Percentiles rank a stretch among this genome's conserved stretches.
Evolutionary conservation across 2,797 vertebrate genomes (phyloP).

Genomic region (Lagocephalus sceleratus): DNA sequence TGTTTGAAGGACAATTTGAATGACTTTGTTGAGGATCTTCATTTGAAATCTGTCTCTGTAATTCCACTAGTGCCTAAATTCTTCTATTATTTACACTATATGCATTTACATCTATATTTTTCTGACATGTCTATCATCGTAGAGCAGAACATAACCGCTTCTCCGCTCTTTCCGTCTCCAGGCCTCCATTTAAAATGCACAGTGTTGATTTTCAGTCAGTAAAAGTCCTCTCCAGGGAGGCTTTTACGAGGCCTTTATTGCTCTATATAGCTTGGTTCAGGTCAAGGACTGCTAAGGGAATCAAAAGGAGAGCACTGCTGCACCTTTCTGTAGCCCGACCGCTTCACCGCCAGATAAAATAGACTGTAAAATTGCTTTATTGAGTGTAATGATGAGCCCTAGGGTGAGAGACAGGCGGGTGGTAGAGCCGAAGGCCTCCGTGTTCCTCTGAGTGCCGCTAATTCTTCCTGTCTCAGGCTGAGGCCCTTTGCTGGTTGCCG

Average conservation of each 20-base stretch:
- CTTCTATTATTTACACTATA: neutral
- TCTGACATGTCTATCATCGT: neutral
- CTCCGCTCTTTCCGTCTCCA: conserved; percentile 9
- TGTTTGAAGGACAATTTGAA: neutral
- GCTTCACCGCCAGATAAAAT: conserved; percentile 63
- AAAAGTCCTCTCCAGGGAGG: conserved; percentile 62
- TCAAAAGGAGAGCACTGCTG: conserved; percentile 48
- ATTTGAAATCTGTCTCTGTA: too few relatives aligned
- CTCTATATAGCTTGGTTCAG: conserved; percentile 56
- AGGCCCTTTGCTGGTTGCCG: conserved; percentile 24
- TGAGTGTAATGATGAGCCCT: conserved; percentile 72
- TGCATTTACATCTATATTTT: neutral
- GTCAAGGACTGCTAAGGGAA: conserved; percentile 65
- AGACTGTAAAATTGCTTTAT: conserved; percentile 78
- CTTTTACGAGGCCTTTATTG: conserved; percentile 67
- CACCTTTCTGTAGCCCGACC: conserved; percentile 39
- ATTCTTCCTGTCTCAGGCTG: conserved; percentile 21
- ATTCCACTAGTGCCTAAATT: too few relatives aligned
- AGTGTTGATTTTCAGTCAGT: conserved; percentile 66
- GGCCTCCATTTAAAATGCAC: conserved; percentile 67
- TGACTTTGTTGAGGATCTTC: too few relatives aligned
- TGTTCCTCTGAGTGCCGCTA: conserved; percentile 32
- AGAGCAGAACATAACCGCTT: neutral
- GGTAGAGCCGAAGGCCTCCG: conserved; percentile 41
- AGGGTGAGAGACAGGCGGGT: conserved; percentile 47